Evolutionary conservation across 2,888 invertebrate species (phyloP).

Genomic region (Bhutanitis thaidina): DNA sequence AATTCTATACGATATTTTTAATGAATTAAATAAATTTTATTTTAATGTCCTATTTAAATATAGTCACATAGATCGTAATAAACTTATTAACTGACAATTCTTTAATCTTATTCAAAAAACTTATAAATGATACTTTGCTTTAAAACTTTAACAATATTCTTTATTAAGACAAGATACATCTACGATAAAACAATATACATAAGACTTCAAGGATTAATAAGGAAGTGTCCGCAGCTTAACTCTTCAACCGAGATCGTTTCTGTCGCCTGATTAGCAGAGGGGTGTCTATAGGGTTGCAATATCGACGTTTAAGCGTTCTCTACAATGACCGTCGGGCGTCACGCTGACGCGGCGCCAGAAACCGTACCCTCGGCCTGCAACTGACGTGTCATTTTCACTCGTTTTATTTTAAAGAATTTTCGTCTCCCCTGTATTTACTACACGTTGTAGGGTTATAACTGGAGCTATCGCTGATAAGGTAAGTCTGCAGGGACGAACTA

Average conservation of each 20-base stretch:
- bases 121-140: too few species aligned
- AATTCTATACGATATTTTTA: too few species aligned
- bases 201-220: slow-evolving; percentile 26
- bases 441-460: slow-evolving; percentile 4
- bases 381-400: slow-evolving; percentile 48
- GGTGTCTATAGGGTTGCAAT: slow-evolving; percentile 30
- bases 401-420: slow-evolving; percentile 33
- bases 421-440: slow-evolving; percentile 22
- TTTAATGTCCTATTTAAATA: too few species aligned
- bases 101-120: too few species aligned
- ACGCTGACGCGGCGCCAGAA: slow-evolving; percentile 29
- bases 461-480: too few species aligned
- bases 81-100: too few species aligned
- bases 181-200: too few species aligned
- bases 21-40: too few species aligned
- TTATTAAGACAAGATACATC: too few species aligned
- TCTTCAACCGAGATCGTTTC: slow-evolving; percentile 26
- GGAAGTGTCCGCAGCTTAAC: slow-evolving; percentile 18
- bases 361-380: slow-evolving; percentile 36
- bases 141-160: too few species aligned
- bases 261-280: slow-evolving; percentile 21
- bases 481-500: too few species aligned
- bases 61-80: too few species aligned
- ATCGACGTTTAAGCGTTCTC: slow-evolving; percentile 28
- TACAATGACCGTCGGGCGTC: slow-evolving; percentile 33